Evolutionary conservation across 2,888 invertebrate genomes (phyloP).

Genomic region (Sacculina carcini): DNA sequence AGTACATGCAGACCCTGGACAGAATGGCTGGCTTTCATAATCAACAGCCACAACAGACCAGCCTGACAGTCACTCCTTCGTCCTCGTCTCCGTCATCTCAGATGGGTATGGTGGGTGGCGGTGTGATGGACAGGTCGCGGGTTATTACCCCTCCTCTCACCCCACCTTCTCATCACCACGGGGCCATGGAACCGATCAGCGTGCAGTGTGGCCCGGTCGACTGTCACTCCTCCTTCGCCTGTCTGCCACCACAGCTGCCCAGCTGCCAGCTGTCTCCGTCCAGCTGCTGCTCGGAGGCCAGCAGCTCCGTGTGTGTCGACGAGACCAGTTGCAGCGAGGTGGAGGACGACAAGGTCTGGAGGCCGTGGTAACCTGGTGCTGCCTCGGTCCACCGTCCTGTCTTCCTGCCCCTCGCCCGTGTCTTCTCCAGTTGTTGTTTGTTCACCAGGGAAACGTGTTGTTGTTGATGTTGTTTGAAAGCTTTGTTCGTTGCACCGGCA

Average conservation of each 20-base stretch:
- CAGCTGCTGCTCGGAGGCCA: background rate
- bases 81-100: too few relatives aligned
- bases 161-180: background rate
- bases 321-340: background rate
- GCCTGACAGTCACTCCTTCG: conserved; percentile 26
- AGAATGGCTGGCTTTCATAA: conserved; percentile 22
- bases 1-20: conserved; percentile 30
- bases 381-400: too few relatives aligned
- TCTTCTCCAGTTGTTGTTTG: too few relatives aligned
- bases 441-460: too few relatives aligned
- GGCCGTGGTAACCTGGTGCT: background rate
- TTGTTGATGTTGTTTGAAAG: too few relatives aligned
- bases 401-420: too few relatives aligned
- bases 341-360: background rate
- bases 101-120: too few relatives aligned
- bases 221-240: background rate
- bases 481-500: too few relatives aligned
- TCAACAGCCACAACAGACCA: too few relatives aligned
- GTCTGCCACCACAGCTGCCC: background rate
- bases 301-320: background rate
- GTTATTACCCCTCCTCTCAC: background rate
- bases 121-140: conserved; percentile 22
- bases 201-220: background rate
- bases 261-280: background rate
- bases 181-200: background rate